These are phyloP conservation scores for Creontiades dilutus DNA, from an alignment of 2,888 invertebrate genomes.

Conservation along the genomic window DNA sequence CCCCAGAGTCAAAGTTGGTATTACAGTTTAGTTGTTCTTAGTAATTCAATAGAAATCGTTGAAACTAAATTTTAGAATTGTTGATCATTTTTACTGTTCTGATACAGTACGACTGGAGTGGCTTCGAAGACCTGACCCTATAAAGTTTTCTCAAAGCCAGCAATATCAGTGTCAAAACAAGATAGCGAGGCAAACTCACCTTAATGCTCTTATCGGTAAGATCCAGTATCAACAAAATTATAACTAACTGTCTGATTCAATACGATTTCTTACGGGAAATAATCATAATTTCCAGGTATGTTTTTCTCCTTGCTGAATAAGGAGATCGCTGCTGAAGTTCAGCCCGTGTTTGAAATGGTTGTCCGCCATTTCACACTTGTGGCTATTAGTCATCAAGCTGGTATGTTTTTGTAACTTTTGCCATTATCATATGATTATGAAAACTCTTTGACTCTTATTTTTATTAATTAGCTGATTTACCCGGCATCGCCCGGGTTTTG, in stretches of 20 bases:
- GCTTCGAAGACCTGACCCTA: slow-evolving; percentile 31
- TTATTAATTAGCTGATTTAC: too few relatives aligned
- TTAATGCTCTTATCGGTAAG: slow-evolving; percentile 89
- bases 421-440: too few relatives aligned
- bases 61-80: background rate
- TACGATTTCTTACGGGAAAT: slow-evolving; percentile 59
- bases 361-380: slow-evolving; percentile 97
- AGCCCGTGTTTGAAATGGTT: slow-evolving; percentile 92
- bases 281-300: slow-evolving; percentile 82
- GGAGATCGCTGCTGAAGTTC: slow-evolving; percentile 90
- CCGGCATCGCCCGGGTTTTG: too few relatives aligned
- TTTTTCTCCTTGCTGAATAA: slow-evolving; percentile 97
- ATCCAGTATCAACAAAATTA: too few relatives aligned
- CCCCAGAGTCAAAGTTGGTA: slow-evolving; percentile 28
- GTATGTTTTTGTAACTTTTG: too few relatives aligned
- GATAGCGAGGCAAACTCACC: slow-evolving; percentile 91
- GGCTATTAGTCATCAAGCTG: slow-evolving; percentile 95
- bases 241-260: too few relatives aligned
- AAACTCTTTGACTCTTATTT: too few relatives aligned
- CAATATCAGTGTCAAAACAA: slow-evolving; percentile 90
- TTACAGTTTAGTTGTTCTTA: background rate
- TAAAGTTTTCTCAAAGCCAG: slow-evolving; percentile 80
- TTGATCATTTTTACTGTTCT: background rate
- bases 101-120: background rate
- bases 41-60: background rate